Conservation (phyloP, 2,113 vertebrate genomes). For the Ciconia boyciana region DNA sequence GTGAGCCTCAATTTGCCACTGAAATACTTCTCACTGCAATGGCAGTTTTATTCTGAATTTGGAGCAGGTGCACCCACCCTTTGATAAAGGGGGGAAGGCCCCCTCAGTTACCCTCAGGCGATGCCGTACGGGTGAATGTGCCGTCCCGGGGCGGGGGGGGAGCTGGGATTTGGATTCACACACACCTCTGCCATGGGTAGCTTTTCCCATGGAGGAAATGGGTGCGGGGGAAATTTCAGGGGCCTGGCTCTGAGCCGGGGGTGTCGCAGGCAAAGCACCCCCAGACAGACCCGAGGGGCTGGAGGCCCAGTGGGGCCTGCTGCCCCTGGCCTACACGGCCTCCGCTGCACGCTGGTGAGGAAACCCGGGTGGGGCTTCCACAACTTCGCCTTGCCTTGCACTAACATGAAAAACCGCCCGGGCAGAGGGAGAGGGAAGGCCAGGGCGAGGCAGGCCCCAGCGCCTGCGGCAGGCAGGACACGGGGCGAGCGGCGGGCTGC, state of each 20-base stretch:
- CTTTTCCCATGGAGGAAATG: rapidly evolving
- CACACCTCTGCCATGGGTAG: rapidly evolving
- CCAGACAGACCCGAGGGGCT: rapidly evolving
- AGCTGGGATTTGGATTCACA: rapidly evolving
- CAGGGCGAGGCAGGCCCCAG: neutral
- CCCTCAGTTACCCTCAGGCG: neutral
- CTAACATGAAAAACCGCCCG: rapidly evolving
- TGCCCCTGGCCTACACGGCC: too few relatives aligned
- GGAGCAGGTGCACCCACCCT: rapidly evolving
- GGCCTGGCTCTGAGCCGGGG: rapidly evolving
- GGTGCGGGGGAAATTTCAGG: rapidly evolving
- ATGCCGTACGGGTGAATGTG: rapidly evolving
- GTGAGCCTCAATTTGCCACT: rapidly evolving
- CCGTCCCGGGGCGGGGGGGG: rapidly evolving
- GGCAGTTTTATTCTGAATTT: rapidly evolving
- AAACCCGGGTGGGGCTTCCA: too few relatives aligned
- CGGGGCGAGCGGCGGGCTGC: too few relatives aligned
- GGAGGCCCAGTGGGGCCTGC: neutral
- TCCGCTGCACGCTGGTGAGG: rapidly evolving
- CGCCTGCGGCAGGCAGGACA: neutral
- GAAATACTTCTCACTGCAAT: rapidly evolving
- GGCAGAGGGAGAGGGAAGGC: neutral
- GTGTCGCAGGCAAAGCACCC: rapidly evolving
- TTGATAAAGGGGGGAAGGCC: rapidly evolving
- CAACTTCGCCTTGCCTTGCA: too few relatives aligned